A percentile compares a stretch with the other conserved stretches of the same genome.
Conservation (phyloP, 2,888 invertebrate species). For the Sphaerophoria rueppellii region DNA sequence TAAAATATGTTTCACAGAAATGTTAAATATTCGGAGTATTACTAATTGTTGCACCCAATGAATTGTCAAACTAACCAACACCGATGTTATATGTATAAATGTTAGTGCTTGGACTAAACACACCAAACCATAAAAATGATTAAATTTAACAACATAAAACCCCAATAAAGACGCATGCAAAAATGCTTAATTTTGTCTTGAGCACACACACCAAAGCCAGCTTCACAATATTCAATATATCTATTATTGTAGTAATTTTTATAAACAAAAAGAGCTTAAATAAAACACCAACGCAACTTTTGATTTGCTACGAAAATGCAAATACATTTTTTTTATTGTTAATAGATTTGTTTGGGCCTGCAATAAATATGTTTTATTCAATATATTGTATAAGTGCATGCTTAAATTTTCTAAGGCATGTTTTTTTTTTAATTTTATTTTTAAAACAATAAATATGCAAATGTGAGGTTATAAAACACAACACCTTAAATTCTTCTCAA, state of each 20-base stretch:
- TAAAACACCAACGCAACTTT: constrained; percentile 39
- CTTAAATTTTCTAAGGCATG: constrained; percentile 43
- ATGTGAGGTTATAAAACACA: too few species aligned
- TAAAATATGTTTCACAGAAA: too few species aligned
- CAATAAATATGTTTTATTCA: constrained; percentile 20
- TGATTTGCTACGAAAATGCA: constrained; percentile 60
- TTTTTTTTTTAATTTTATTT: constrained; percentile 19
- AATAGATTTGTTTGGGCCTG: constrained; percentile 4
- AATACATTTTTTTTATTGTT: constrained; percentile 55
- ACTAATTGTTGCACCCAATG: too few species aligned
- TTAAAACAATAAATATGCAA: too few species aligned
- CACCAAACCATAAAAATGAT: too few species aligned
- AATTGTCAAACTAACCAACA: too few species aligned
- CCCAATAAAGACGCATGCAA: constrained; percentile 17
- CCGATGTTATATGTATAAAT: too few species aligned
- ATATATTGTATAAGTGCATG: constrained; percentile 9
- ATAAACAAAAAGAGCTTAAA: constrained; percentile 45
- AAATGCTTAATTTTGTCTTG: neutral
- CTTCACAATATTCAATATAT: neutral
- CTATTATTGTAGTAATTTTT: neutral
- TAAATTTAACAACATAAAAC: neutral
- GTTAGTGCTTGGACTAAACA: too few species aligned
- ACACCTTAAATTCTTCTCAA: neutral
- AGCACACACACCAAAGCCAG: neutral
- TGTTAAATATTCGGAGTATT: too few species aligned